Base-by-base conservation (phyloP, 2,888 invertebrate species). In the Drosophila eohydei region DNA sequence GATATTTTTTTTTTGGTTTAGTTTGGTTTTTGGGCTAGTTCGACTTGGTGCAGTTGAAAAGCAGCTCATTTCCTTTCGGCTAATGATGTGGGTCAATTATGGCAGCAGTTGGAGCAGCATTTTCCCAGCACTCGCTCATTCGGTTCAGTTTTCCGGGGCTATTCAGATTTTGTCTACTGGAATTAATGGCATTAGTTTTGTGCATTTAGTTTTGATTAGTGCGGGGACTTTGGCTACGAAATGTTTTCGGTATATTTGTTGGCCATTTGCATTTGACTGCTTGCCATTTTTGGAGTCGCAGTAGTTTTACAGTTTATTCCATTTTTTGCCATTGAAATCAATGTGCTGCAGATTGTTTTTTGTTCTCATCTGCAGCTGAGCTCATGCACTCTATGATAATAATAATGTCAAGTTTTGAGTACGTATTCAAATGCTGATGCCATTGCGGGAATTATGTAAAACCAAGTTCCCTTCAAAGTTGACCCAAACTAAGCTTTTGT, bases 141-240 rank as follows among this genome's bases (percentile, higher is more conserved):
- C 46, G 63, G 60, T 75, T 76, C 62, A 65, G 55, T 64, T 73
- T 73, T 79, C 58, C 9, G 54, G 70, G 70, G 67, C 74, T 63
- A 88, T 84, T 87, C 82, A 74, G 89, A 85, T 89, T 87, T 80
- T 87, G 88, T 89, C 89, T 85, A 89, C 85, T 89, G 84, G 89
- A 85, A 89, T 85, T 89, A 89, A 85, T 85, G 88, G 84, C 85
- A 87, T 85, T 85, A 85, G 89, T 89, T 85, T 85, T 87, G 81
- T 83, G 89, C 83, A 88, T 83, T 83, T 83, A 87, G 89, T 86
- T 83, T 83, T 88, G 83, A 83, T 86, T 88, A 88, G 81, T 81
- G 71, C 78, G 55, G 73, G 67, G 68, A 70, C 69, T 71, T 50
- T 46, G 64, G 60, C 60, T 46, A 61, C 60, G 12, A 57, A 57